phyloP scores from a whole-genome alignment of 2,113 vertebrate species.

The Climacteris rufus region DNA sequence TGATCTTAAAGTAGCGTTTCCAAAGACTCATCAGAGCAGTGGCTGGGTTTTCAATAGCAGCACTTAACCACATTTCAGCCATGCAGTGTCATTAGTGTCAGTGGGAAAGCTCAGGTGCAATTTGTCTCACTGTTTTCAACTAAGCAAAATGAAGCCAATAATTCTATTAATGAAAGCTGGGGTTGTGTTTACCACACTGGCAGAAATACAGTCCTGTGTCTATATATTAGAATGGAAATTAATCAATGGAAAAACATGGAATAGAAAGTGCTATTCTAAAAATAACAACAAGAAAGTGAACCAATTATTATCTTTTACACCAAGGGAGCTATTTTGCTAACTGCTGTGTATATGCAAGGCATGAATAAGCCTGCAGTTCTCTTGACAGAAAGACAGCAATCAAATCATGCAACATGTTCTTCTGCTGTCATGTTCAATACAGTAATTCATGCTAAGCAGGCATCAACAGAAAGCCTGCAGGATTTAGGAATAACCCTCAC shows the following conservation, averaged over 20 bases:
- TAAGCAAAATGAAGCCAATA: background rate
- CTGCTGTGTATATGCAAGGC: background rate
- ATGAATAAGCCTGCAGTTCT: conserved; percentile 15
- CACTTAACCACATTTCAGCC: background rate
- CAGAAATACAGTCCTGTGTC: background rate
- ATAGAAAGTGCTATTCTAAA: background rate
- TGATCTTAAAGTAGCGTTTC: background rate
- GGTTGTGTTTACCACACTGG: background rate
- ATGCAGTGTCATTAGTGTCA: background rate
- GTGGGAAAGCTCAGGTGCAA: background rate
- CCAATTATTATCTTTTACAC: conserved; percentile 8
- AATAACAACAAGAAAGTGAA: background rate
- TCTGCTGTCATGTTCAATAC: conserved; percentile 1
- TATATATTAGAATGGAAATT: background rate
- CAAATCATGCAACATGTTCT: background rate
- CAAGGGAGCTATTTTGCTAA: background rate
- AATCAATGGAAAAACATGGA: background rate
- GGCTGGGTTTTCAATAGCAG: background rate
- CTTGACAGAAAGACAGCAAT: conserved; percentile 27
- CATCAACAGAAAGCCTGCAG: background rate
- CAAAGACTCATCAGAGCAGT: background rate
- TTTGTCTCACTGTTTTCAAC: background rate
- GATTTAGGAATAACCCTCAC: background rate
- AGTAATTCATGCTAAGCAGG: background rate
- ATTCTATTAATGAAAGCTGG: background rate